phyloP scores from a whole-genome alignment of 2,113 vertebrate species.

The Myiopsitta monachus region DNA sequence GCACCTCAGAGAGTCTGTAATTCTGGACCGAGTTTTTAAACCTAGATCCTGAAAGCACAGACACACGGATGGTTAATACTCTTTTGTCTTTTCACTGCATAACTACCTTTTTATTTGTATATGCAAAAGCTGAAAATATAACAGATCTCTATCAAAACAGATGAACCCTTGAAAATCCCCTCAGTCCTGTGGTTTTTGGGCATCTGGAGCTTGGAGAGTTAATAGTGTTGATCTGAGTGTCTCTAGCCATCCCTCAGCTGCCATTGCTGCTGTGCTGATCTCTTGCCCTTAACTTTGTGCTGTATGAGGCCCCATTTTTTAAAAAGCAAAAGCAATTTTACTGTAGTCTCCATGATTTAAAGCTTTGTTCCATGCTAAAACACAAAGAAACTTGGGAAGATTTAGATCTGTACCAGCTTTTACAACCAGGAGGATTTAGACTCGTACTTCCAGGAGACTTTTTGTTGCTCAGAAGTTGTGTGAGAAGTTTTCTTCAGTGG shows the following conservation, averaged over 20 bases:
- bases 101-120: not conserved
- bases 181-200: not conserved
- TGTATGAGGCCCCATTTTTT: constrained; percentile 21
- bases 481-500: not conserved
- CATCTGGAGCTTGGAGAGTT: not conserved
- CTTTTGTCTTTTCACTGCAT: not conserved
- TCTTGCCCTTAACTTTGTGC: not conserved
- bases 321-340: constrained; percentile 57
- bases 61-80: not conserved
- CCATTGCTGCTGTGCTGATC: not conserved
- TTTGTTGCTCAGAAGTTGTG: not conserved
- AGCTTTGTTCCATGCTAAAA: constrained; percentile 59
- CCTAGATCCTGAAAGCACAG: not conserved
- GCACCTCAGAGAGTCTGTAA: not conserved
- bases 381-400: constrained; percentile 25
- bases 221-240: not conserved
- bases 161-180: not conserved
- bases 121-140: not conserved
- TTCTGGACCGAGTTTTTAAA: not conserved
- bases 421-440: not conserved
- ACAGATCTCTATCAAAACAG: not conserved
- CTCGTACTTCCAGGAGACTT: not conserved
- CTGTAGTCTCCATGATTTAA: constrained; percentile 51
- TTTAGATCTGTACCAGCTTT: constrained; percentile 37
- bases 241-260: not conserved